phyloP scores from a whole-genome alignment of 2,888 invertebrate species.

The Parthenolecanium corni region DNA sequence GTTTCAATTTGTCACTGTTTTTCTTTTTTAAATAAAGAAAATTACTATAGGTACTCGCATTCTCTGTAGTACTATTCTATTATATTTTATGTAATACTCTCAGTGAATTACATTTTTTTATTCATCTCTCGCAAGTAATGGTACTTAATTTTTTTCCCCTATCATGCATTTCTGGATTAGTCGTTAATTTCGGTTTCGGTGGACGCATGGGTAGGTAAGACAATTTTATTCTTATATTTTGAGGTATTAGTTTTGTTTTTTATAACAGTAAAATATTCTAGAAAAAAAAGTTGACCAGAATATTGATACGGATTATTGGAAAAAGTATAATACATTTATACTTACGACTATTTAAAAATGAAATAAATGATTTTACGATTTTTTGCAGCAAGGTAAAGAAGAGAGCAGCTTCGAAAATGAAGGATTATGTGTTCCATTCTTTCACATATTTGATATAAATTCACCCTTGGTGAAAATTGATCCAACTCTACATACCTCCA shows the following conservation, averaged over 20 bases:
- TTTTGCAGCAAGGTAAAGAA: conserved; percentile 7
- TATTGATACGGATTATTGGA: no score
- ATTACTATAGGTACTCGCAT: no score
- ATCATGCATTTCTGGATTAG: not conserved
- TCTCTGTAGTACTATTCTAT: no score
- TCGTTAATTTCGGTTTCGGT: conserved; percentile 18
- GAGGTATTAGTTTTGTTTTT: not conserved
- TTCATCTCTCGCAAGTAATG: no score
- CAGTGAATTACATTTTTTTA: no score
- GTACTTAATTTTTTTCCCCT: conserved; percentile 3
- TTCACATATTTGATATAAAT: conserved; percentile 3
- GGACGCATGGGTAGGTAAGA: conserved; percentile 17
- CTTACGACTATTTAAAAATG: no score
- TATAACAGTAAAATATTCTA: not conserved
- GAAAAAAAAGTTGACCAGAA: no score
- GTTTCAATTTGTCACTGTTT: no score
- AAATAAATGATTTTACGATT: no score
- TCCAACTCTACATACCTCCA: conserved; percentile 4
- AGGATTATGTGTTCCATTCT: conserved; percentile 3
- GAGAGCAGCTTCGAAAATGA: not conserved
- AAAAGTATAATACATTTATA: no score
- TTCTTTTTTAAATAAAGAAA: no score
- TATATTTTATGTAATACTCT: no score
- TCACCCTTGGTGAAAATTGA: conserved; percentile 4
- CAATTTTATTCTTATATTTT: not conserved